These are phyloP conservation scores for Phenganax subtilis DNA, from an alignment of 92 coral and sea anemone species.

Conservation along the genomic window DNA sequence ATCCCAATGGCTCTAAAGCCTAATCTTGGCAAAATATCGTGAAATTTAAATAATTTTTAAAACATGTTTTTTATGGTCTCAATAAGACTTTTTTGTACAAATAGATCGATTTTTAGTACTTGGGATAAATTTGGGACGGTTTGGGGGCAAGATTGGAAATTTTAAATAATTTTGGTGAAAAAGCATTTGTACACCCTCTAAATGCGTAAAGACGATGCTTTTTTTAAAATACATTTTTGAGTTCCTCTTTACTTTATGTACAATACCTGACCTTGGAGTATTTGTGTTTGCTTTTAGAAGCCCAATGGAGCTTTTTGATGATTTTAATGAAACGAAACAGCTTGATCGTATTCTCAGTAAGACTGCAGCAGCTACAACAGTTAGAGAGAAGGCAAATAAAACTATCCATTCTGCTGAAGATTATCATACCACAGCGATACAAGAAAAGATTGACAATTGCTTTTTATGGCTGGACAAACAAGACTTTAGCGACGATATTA, in stretches of 20 bases:
- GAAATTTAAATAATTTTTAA: no score
- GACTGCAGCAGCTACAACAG: neutral
- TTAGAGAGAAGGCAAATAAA: neutral
- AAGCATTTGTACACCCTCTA: no score
- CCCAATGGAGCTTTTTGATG: constrained; percentile 23
- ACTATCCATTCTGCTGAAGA: neutral
- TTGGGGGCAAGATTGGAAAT: no score
- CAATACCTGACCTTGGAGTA: neutral
- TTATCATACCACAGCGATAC: neutral
- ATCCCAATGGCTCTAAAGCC: no score
- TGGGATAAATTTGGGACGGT: no score
- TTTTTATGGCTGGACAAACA: constrained; percentile 7
- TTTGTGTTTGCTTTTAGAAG: neutral
- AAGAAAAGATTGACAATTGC: constrained; percentile 8
- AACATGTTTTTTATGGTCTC: no score
- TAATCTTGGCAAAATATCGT: no score
- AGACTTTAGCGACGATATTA: neutral
- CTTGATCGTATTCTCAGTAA: neutral
- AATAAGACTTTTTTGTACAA: no score
- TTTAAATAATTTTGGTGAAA: no score
- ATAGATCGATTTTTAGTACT: no score
- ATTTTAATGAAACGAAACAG: constrained; percentile 8
- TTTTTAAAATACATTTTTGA: neutral
- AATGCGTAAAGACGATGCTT: no score
- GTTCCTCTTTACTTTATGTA: neutral